phyloP scores from a whole-genome alignment of 1,140 invertebrate species.

The Drosophila simulans region DNA sequence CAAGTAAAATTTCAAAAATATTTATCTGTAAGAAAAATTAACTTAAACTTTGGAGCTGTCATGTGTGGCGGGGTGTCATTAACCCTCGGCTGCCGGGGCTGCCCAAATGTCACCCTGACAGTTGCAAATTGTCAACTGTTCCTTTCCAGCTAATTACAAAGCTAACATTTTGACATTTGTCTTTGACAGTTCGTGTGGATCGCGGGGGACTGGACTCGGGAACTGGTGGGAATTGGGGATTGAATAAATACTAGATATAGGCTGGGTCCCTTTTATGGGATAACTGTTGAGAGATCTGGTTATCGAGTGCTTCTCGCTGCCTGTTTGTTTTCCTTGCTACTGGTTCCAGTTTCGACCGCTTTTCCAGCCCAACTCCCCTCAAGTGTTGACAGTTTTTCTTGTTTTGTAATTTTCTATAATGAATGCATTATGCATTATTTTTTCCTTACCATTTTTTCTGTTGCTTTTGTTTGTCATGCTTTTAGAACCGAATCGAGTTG shows the following conservation, averaged over 20 bases:
- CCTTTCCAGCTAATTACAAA: conserved; percentile 55
- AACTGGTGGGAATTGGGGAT: conserved; percentile 18
- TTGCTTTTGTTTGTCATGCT: conserved; percentile 55
- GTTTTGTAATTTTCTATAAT: conserved; percentile 46
- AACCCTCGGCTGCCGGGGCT: conserved; percentile 22
- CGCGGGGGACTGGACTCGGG: conserved; percentile 11
- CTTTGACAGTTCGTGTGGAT: conserved; percentile 38
- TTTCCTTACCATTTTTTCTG: neutral
- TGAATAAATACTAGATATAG: conserved; percentile 29
- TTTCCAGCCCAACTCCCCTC: conserved; percentile 5
- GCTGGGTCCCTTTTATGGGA: conserved; percentile 31
- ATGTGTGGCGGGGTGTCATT: conserved; percentile 41
- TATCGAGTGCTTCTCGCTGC: conserved; percentile 21
- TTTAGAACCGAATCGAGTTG: conserved; percentile 47
- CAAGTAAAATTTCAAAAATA: conserved; percentile 36
- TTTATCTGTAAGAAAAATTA: conserved; percentile 58
- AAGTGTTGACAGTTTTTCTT: conserved; percentile 48
- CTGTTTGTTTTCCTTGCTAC: conserved; percentile 46
- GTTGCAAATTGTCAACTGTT: conserved; percentile 63
- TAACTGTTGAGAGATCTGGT: conserved; percentile 18
- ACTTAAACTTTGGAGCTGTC: conserved; percentile 55
- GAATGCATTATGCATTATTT: conserved; percentile 57
- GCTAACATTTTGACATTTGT: conserved; percentile 61
- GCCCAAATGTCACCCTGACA: conserved; percentile 56
- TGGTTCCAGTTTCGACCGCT: conserved; percentile 17